A percentile compares a stretch with the other conserved stretches of the same genome.
phyloP scores from a whole-genome alignment of 2,113 vertebrate genomes.

The Carassius gibelio region DNA sequence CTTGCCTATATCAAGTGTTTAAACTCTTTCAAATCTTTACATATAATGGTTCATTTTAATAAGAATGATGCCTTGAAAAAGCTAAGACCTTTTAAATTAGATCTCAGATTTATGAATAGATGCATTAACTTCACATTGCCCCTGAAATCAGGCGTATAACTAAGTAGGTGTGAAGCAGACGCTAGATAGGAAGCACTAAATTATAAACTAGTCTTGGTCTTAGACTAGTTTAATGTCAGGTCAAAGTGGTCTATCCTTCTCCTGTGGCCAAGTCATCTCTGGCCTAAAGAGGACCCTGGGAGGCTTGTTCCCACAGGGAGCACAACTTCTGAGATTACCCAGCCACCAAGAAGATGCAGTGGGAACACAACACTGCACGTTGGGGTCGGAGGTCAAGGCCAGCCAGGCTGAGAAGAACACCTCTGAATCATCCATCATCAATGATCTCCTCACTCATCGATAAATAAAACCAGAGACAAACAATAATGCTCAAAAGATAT shows the following conservation, averaged over 20 bases:
- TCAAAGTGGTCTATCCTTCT: slow-evolving; percentile 23
- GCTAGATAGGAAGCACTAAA: neutral
- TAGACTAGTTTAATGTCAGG: neutral
- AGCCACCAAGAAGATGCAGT: slow-evolving; percentile 19
- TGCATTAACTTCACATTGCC: too few species aligned
- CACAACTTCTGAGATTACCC: slow-evolving; percentile 24
- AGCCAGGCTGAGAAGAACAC: slow-evolving; percentile 28
- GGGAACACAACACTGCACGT: slow-evolving; percentile 15
- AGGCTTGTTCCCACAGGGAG: slow-evolving; percentile 42
- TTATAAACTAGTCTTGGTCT: slow-evolving; percentile 9
- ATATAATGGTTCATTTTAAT: too few species aligned
- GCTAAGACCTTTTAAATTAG: too few species aligned
- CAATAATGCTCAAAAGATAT: neutral
- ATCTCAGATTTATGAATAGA: too few species aligned
- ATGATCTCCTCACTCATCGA: neutral
- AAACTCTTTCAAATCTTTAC: too few species aligned
- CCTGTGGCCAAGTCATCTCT: slow-evolving; percentile 14
- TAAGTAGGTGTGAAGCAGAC: neutral
- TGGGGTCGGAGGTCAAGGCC: slow-evolving; percentile 25
- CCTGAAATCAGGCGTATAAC: neutral
- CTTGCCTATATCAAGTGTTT: too few species aligned
- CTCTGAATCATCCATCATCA: neutral
- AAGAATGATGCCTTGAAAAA: too few species aligned
- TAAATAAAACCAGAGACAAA: neutral
- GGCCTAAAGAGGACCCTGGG: neutral